phyloP scores from a whole-genome alignment of 2,888 invertebrate genomes.

The Polydrusus cervinus region DNA sequence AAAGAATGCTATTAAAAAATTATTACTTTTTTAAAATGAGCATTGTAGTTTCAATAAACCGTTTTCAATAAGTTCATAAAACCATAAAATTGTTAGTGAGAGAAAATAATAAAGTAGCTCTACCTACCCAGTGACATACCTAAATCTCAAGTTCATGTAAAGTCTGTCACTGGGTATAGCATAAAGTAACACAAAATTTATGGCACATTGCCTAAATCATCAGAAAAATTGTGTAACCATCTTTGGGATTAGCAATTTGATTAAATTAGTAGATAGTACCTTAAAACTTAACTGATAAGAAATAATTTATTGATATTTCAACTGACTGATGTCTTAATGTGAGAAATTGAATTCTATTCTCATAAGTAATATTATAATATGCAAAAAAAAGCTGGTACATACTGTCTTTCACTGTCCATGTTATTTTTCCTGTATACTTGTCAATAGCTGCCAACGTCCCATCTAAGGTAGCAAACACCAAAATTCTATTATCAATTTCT shows the following conservation, averaged over 20 bases:
- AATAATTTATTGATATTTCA: not conserved
- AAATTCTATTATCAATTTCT: slow-evolving; percentile 80
- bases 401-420: slow-evolving; percentile 95
- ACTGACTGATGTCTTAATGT: too few species aligned
- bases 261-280: not conserved
- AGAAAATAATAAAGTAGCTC: too few species aligned
- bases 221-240: not conserved
- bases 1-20: too few species aligned
- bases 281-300: not conserved
- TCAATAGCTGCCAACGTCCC: slow-evolving; percentile 95
- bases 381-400: slow-evolving; percentile 63
- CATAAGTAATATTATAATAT: not conserved
- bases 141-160: too few species aligned
- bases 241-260: slow-evolving; percentile 1
- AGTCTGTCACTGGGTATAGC: too few species aligned
- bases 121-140: too few species aligned
- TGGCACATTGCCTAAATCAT: too few species aligned
- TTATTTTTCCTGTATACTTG: slow-evolving; percentile 86
- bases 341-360: not conserved
- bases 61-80: too few species aligned
- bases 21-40: too few species aligned
- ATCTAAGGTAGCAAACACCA: slow-evolving; percentile 94
- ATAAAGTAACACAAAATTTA: too few species aligned
- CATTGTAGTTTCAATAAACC: too few species aligned
- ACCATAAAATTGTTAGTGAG: too few species aligned